Evolutionary conservation across 2,888 invertebrate genomes (phyloP), one percentile per base, ranked within the genome.

Genomic region (Carcina quercana): DNA sequence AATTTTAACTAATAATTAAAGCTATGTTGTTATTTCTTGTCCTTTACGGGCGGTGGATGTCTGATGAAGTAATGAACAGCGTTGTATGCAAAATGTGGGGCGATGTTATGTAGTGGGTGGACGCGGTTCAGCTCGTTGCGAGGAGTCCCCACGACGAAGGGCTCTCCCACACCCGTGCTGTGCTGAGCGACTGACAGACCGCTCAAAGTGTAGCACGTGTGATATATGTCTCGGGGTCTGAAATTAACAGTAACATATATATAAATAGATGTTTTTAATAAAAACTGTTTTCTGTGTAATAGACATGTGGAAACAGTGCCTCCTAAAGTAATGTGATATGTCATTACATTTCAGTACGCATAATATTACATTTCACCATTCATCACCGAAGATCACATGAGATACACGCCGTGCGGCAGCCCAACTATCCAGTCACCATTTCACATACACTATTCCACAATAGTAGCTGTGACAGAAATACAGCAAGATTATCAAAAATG

Each of bases 201-300:
- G 74, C 97, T 96, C 27, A 99, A 80, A 1, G 94, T 91, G 63
- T 99, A 99, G 73, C 98, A 98, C 0, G 98, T 97, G 73, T 99
- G 99, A 71, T 99, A 99, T 44, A 94, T 89, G 82, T 99, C 99
- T 49, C 92, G 86, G 28, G 88, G 87, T 62, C 95, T 95, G 76
- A 38, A 20, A 20, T 12, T 3, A 27, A n/a, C n/a, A n/a, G n/a
- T n/a, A n/a, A 19, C 1, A 19, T 8, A 6, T 7, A 7, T 1
- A 19, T 7, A 19, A 19, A 19, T 8, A 19, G 8, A 19, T 19
- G 19, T 19, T 19, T 6, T 19, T 19, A 14, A 3, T 31, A 17
- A n/a, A n/a, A n/a, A n/a, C n/a, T n/a, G n/a, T n/a, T n/a, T n/a
- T n/a, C n/a, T n/a, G n/a, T n/a, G n/a, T n/a, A n/a, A n/a, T n/a